phyloP scores from a whole-genome alignment of 2,888 invertebrate species.

The Vanessa cardui region DNA sequence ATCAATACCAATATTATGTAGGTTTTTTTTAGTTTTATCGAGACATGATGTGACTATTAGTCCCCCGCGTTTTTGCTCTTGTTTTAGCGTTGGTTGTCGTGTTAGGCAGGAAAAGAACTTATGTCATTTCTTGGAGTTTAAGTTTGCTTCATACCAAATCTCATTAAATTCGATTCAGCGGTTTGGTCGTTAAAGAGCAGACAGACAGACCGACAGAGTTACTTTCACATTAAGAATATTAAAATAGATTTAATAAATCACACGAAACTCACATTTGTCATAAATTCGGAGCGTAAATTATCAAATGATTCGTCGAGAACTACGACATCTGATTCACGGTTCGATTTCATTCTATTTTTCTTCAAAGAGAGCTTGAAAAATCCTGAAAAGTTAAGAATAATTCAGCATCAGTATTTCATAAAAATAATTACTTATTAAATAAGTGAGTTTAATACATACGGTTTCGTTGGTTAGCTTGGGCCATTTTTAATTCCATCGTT shows the following conservation, averaged over 20 bases:
- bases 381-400: slow-evolving; percentile 51
- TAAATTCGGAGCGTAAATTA: slow-evolving; percentile 53
- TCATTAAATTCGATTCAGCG: too few species aligned
- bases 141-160: too few species aligned
- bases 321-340: slow-evolving; percentile 63
- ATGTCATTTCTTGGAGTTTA: too few species aligned
- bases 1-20: too few species aligned
- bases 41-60: too few species aligned
- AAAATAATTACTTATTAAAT: background rate
- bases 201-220: too few species aligned
- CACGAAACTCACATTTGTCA: slow-evolving; percentile 57
- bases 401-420: background rate
- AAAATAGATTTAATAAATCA: background rate
- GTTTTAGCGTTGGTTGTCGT: too few species aligned
- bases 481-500: slow-evolving; percentile 55
- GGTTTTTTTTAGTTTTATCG: too few species aligned
- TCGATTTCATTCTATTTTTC: slow-evolving; percentile 60
- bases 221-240: too few species aligned
- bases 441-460: slow-evolving; percentile 46
- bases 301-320: slow-evolving; percentile 73
- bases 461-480: slow-evolving; percentile 50
- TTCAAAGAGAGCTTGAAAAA: slow-evolving; percentile 67
- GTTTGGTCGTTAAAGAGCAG: too few species aligned
- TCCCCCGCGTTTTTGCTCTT: too few species aligned
- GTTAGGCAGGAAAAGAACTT: too few species aligned